Base-by-base conservation (phyloP, 2,888 invertebrate species). In the Arge pagana region DNA sequence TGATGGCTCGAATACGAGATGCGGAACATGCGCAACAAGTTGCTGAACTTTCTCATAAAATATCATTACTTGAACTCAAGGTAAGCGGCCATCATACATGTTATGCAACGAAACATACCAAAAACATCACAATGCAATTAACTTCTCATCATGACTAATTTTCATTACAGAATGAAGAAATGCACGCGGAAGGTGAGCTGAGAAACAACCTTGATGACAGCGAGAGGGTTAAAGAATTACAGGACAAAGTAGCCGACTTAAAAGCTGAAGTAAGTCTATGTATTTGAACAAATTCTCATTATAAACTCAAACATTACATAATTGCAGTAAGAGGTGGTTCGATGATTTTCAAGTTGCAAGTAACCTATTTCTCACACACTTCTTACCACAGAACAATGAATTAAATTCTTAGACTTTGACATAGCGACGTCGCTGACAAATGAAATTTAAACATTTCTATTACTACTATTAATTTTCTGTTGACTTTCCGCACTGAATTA, bases 11-110 rank as follows among this genome's bases (percentile, higher is more conserved):
- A 66, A 95, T 98, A 57, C 86, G 92, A 61, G 96, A 96, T 68
- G 93, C 96, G 53, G 98, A 98, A 73, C 93, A 93, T 68, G 89
- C 94, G 52, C 96, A 97, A 78, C 85, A 88, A 54, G 88, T 97
- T 55, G 96, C 96, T 3, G 96, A 96, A 76, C 83, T 97, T 18
- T 90, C 90, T 60, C 94, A 94, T 65, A 93, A 93, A 79, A 92
- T 98, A 54, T 94, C 96, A 6, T 88, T 93, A 69, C 83, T 96
- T 62, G 96, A 97, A 79, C 83, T 93, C 59, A 93, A 93, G 84
- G 95, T 92, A 72, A 64, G 59, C 64, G 31, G 49, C 18, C 8
- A 11, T 36, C 18, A 62, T n/a, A n/a, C n/a, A 62, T 31, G 58
- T 62, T 54, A 60, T 60, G 1, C 60, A 63, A n/a, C n/a, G n/a